Conservation (phyloP, 1,140 invertebrate genomes). For the Micrasema minimum region DNA sequence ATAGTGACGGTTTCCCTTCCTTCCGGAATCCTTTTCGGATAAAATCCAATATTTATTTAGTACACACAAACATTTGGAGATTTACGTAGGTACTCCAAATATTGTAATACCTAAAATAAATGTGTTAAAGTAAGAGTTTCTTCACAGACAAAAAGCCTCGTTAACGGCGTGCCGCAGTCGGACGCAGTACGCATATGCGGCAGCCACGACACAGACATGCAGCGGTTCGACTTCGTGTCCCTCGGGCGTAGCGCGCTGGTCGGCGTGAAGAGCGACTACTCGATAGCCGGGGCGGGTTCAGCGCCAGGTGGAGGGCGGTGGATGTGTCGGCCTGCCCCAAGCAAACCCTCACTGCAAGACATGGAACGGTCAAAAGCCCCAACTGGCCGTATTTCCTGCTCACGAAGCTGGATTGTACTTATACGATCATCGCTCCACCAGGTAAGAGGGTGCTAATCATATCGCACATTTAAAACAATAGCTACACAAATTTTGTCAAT, state of each 20-base stretch:
- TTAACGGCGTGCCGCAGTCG: constrained; percentile 54
- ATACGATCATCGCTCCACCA: constrained; percentile 72
- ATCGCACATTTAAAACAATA: too few species aligned
- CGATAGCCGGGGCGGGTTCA: constrained; percentile 74
- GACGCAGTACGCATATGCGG: constrained; percentile 68
- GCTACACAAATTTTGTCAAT: background rate
- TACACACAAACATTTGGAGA: too few species aligned
- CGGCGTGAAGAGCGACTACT: constrained; percentile 78
- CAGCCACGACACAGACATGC: constrained; percentile 66
- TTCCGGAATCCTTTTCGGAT: too few species aligned
- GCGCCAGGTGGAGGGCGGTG: constrained; percentile 73
- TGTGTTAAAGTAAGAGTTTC: too few species aligned
- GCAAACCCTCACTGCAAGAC: constrained; percentile 71
- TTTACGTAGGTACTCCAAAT: too few species aligned
- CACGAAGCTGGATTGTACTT: constrained; percentile 73
- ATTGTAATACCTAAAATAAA: too few species aligned
- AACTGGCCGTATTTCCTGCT: constrained; percentile 77
- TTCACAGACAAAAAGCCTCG: constrained; percentile 41
- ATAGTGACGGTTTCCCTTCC: too few species aligned
- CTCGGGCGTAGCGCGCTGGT: constrained; percentile 69
- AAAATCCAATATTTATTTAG: too few species aligned
- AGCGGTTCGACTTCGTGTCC: constrained; percentile 72
- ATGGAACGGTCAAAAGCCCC: constrained; percentile 70
- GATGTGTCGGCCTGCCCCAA: constrained; percentile 74
- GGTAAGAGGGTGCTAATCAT: constrained; percentile 56